phyloP scores from a whole-genome alignment of 2,797 vertebrate species.

The Sebastes trivittatus region DNA sequence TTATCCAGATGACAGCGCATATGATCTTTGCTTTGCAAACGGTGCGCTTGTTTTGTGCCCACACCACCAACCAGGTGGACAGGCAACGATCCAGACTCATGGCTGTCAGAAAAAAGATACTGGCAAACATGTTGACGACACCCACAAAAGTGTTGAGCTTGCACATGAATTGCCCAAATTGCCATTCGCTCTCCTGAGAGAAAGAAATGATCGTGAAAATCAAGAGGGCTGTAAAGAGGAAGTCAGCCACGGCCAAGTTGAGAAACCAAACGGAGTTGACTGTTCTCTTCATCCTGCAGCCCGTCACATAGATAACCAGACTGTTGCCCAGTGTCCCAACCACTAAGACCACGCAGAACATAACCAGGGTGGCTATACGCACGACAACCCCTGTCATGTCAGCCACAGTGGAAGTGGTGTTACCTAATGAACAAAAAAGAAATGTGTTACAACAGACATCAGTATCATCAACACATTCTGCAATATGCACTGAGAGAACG shows the following conservation, averaged over 20 bases:
- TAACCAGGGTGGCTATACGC: neutral
- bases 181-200: conserved; percentile 18
- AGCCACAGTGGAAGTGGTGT: neutral
- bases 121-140: conserved; percentile 75
- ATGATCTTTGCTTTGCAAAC: conserved; percentile 59
- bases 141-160: conserved; percentile 49
- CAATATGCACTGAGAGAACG: neutral
- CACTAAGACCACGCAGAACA: conserved; percentile 53
- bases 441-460: neutral
- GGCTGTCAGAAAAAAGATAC: conserved; percentile 69
- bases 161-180: conserved; percentile 65
- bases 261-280: conserved; percentile 78
- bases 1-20: conserved; percentile 60
- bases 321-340: conserved; percentile 68
- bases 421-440: neutral
- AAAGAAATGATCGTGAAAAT: conserved; percentile 37
- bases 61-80: conserved; percentile 69
- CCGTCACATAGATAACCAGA: conserved; percentile 78
- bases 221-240: conserved; percentile 69
- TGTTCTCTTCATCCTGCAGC: conserved; percentile 73
- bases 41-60: conserved; percentile 78
- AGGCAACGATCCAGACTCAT: conserved; percentile 79
- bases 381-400: fast-evolving
- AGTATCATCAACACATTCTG: neutral
- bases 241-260: conserved; percentile 80